Percentiles rank a stretch among this genome's conserved stretches.
phyloP scores from a whole-genome alignment of 2,797 vertebrate species.

The Threskiornis aethiopicus region DNA sequence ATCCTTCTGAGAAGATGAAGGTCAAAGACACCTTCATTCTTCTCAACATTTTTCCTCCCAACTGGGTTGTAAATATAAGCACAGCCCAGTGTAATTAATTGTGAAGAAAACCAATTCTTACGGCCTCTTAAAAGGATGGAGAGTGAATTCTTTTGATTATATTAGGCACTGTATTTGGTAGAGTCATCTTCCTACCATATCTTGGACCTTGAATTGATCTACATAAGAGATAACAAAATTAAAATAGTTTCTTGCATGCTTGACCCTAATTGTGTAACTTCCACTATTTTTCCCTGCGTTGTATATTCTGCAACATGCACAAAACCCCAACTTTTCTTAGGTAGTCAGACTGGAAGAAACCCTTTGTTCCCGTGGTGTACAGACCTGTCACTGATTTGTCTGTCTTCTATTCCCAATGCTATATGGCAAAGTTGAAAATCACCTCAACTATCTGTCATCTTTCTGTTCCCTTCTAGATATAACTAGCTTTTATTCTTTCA shows the following conservation, averaged over 20 bases:
- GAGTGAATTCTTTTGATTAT: neutral
- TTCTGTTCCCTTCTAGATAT: neutral
- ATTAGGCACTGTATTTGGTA: neutral
- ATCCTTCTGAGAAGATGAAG: slow-evolving; percentile 51
- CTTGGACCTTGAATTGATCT: neutral
- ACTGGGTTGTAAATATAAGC: slow-evolving; percentile 2
- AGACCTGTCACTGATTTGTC: neutral
- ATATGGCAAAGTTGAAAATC: neutral
- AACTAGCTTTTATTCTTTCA: neutral
- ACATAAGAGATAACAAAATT: fast-evolving
- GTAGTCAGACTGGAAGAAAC: neutral
- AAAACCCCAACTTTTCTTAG: fast-evolving
- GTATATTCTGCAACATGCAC: neutral
- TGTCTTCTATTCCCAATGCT: neutral
- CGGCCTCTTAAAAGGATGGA: neutral
- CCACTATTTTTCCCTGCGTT: fast-evolving
- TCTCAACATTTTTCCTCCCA: slow-evolving; percentile 4
- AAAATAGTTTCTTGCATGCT: neutral
- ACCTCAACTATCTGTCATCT: neutral
- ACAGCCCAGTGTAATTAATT: neutral
- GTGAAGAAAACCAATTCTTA: neutral
- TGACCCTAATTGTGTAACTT: neutral
- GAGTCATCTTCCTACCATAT: neutral
- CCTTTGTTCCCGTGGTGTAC: neutral
- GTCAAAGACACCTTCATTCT: slow-evolving; percentile 58